Evolutionary conservation across 2,888 invertebrate genomes (phyloP).

Genomic region (Mythimna impura): DNA sequence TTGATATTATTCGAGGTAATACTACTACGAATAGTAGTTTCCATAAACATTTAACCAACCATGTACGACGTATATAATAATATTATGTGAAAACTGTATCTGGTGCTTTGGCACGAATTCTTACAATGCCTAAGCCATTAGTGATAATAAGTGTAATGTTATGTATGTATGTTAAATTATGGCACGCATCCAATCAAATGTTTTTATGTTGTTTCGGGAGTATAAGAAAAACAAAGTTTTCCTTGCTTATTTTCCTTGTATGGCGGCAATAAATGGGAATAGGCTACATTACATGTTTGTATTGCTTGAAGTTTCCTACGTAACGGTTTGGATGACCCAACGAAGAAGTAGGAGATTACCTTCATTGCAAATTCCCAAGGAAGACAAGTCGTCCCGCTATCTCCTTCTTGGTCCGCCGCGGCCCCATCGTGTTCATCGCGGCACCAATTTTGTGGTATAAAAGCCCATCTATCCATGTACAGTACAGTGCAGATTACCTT

Average conservation of each 20-base stretch:
- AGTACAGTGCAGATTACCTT: not conserved
- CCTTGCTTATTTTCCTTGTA: conserved; percentile 48
- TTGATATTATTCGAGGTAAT: conserved; percentile 9
- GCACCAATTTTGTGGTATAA: too few relatives aligned
- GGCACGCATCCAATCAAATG: conserved; percentile 55
- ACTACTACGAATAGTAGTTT: conserved; percentile 5
- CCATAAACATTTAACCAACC: conserved; percentile 28
- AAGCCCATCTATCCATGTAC: too few relatives aligned
- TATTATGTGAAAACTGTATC: conserved; percentile 25
- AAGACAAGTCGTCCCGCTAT: too few relatives aligned
- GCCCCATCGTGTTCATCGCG: too few relatives aligned
- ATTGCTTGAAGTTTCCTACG: conserved; percentile 32
- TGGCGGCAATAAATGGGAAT: conserved; percentile 28
- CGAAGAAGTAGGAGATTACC: conserved; percentile 6
- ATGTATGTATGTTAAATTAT: conserved; percentile 49
- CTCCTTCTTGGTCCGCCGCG: too few relatives aligned
- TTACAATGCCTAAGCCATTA: conserved; percentile 45
- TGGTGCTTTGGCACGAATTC: conserved; percentile 49
- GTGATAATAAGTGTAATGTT: conserved; percentile 44
- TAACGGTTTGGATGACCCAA: conserved; percentile 6
- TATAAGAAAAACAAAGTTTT: conserved; percentile 38
- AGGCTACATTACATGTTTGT: conserved; percentile 28
- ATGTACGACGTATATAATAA: not conserved
- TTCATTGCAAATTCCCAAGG: not conserved
- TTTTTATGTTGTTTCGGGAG: conserved; percentile 39